Evolutionary conservation across 2,888 invertebrate species (phyloP), one percentile per base, ranked within the genome.

Genomic region (Drosophila picticornis): DNA sequence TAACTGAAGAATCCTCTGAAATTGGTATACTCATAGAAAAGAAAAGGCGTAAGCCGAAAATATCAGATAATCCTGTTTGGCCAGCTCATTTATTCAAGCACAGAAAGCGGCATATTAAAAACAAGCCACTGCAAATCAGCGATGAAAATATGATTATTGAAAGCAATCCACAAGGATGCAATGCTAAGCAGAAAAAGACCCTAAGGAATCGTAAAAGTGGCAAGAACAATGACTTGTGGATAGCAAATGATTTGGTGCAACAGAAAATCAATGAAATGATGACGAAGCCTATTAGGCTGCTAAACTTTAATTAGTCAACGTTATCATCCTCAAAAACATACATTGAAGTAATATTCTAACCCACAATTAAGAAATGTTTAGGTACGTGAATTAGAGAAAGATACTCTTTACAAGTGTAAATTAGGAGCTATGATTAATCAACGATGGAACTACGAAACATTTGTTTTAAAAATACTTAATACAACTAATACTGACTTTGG

Each of bases 211-310:
- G 11, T 1, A 25, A n/a, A 5, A 51, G 27, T 16, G 25, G 13
- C 16, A 36, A 51, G 19, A 31, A 43, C 10, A 50, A 16, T 11
- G 48, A 63, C 22, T 29, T 22, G 29, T 65, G 72, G 77, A 57
- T 66, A 38, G 46, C 22, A 11, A 81, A 77, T 22, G 31, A 68
- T 6, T 10, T 25, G 22, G 58, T 81, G 9, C 27, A 75, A 48
- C 57, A 58, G 7, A 43, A 81, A 53, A 64, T 84, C 13, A 40
- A 60, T 0, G 80, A 82, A 56, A 84, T 84, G 72, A 87, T 77
- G 84, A 58, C 22, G 4, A 87, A 84, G 46, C 84, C 84, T 0
- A 65, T 84, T 19, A 64, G 66, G n/a, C 73, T 84, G 0, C 36
- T 80, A 16, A 40, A 9, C 16, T 1, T 25, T 2, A 56, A 40